These are phyloP conservation scores for Xiphophorus birchmanni DNA, from an alignment of 2,797 vertebrate species.

Conservation along the genomic window DNA sequence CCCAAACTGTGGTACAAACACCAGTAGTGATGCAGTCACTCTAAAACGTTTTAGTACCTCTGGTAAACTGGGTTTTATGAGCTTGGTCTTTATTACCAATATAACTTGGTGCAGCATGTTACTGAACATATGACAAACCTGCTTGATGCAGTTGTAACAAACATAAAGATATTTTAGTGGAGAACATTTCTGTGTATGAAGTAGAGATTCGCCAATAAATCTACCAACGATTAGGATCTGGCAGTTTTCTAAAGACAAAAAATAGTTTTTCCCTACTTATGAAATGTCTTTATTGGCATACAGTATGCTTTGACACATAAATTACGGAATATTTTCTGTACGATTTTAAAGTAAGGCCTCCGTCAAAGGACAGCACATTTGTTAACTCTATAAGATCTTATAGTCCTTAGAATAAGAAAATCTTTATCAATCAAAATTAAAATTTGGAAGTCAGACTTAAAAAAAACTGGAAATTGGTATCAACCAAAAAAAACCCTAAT, in stretches of 20 bases:
- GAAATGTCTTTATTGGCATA: not conserved
- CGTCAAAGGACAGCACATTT: not conserved
- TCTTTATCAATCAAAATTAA: not conserved
- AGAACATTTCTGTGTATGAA: slow-evolving; percentile 1
- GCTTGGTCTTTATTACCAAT: slow-evolving; percentile 53
- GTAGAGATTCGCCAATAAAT: not conserved
- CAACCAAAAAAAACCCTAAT: not conserved
- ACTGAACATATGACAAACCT: slow-evolving; percentile 8
- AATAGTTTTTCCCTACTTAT: not conserved
- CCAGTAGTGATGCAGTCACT: not conserved
- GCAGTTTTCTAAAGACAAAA: not conserved
- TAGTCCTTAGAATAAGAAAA: not conserved
- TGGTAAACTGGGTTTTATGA: not conserved
- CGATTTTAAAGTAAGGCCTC: not conserved
- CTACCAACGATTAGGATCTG: not conserved
- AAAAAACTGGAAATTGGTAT: not conserved
- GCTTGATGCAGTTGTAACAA: slow-evolving; percentile 11
- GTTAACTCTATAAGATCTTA: not conserved
- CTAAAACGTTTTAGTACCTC: not conserved
- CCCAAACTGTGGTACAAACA: not conserved
- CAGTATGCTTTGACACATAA: not conserved
- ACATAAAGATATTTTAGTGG: not conserved
- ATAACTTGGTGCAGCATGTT: not conserved
- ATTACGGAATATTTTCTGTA: not conserved
- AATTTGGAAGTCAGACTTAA: not conserved